Evolutionary conservation across 2,888 invertebrate genomes (phyloP).

Genomic region (Coecobrya sp.): DNA sequence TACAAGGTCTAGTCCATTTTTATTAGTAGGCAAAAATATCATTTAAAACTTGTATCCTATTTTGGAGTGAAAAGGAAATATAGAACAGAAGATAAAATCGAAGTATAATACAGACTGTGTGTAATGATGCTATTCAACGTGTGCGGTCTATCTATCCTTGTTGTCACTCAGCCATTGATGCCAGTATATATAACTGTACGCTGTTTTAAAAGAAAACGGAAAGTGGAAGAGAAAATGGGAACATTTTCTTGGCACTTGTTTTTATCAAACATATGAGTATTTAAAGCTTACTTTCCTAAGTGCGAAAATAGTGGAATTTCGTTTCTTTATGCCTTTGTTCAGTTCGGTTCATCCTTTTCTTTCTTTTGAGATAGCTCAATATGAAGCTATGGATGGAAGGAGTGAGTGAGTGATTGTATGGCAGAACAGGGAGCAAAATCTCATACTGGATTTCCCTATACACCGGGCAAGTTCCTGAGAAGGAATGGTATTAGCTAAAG

Average conservation of each 20-base stretch:
- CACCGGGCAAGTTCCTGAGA: not conserved
- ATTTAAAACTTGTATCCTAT: constrained; percentile 9
- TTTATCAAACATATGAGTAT: constrained; percentile 12
- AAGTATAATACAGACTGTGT: constrained; percentile 3
- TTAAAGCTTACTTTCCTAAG: not conserved
- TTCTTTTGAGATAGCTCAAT: not conserved
- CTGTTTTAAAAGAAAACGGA: constrained; percentile 3
- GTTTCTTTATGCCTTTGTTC: constrained; percentile 1
- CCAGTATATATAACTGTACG: not conserved
- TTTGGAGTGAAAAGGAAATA: not conserved
- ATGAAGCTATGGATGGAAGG: not conserved
- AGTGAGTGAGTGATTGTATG: not conserved
- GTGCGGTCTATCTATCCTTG: not conserved
- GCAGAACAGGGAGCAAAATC: constrained; percentile 35
- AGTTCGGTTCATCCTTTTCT: constrained; percentile 23
- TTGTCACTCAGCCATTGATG: not conserved
- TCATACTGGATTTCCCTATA: not conserved
- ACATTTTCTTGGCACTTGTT: constrained; percentile 64
- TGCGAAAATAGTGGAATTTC: constrained; percentile 15
- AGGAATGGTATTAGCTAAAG: constrained; percentile 24
- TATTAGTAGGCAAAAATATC: constrained; percentile 23
- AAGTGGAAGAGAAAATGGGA: not conserved
- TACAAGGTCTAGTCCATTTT: not conserved
- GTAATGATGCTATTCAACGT: not conserved
- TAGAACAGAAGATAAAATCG: not conserved